Evolutionary conservation across 2,888 invertebrate species (phyloP), one percentile per base, ranked within the genome.

Genomic region (Mallateleia sp.): DNA sequence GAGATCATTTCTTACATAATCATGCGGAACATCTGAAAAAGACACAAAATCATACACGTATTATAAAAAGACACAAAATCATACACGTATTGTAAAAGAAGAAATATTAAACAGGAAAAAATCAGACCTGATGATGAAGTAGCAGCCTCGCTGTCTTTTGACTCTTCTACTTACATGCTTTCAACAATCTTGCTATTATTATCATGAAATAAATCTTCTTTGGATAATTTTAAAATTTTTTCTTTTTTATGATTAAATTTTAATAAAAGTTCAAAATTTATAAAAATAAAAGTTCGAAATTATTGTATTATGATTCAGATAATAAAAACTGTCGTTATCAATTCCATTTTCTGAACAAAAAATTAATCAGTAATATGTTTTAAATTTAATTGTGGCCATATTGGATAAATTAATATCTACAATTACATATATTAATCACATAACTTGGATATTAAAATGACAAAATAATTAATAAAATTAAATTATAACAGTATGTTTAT

Each of bases 11-110:
- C 45, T 22, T n/a, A n/a, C 15, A 45, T 45, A 64, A 3, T 45
- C 22, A 32, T 64, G 64, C 62, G n/a, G 38, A 62, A 62, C 22
- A 42, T 38, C 62, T 62, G 38, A 11, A 62, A 62, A 62, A 5
- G 18, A 45, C 14, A 18, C 14, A 45, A 45, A 45, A 45, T 45
- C 3, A 8, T 6, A 32, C 32, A 45, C 14, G 5, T 14, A 5
- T 45, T 45, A 45, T 14, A 56, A 11, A 56, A 11, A 56, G n/a
- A n/a, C n/a, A n/a, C n/a, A n/a, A n/a, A n/a, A n/a, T n/a, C n/a
- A n/a, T n/a, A n/a, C n/a, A n/a, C n/a, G n/a, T 24, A 52, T 52
- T 52, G 18, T 52, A 22, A 52, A 9, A 11, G 22, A 56, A 7
- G 28, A 56, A 56, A 56, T 15, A 24, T 56, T 56, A 25, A 25